Evolutionary conservation across 1,140 invertebrate genomes (phyloP), one percentile per base, ranked within the genome.

Genomic region (Forficula auricularia): DNA sequence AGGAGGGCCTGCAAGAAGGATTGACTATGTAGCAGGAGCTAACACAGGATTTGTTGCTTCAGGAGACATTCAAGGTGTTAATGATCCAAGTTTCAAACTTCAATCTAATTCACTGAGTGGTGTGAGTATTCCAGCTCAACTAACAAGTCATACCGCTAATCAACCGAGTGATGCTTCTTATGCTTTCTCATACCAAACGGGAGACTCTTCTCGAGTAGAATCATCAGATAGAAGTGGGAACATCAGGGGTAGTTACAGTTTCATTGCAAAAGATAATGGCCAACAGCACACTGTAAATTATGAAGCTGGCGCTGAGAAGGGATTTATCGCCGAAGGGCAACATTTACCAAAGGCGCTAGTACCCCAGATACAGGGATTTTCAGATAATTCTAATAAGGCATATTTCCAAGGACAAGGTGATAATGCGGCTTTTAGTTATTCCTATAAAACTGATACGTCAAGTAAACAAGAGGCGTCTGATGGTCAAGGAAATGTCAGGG

Each of bases 341-440:
- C 41, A 43, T 27, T 19, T 45, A 22, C 19, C 44, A 6, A 40
- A 43, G 2, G 15, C 44, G 22, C 36, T 30, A 8, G 43, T 43
- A 7, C 42, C 42, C 15, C 9, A 15, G n/a, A 15, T 9, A 7
- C 9, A 3, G 1, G 13, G 12, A 13, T 14, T 30, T 2, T 12
- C 19, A 15, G 12, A 13, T 10, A 36, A 39, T 20, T 3, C 41
- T 15, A 20, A 30, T 3, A 12, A 16, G 16, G 16, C 10, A 16
- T 37, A 27, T 16, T 6, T 9, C 16, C 12, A 18, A 2, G 10
- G 6, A 2, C 15, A 13, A 7, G 16, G 1, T 14, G 10, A 6
- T 13, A 51, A 54, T 36, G 48, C 40, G 12, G 50, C 54, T 2
- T 57, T 56, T 38, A 43, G 42, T 16, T 57, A 54, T 40, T 45